Percentiles rank a stretch among this genome's conserved stretches.
These are phyloP conservation scores for Nannoperca obscura DNA, from an alignment of 2,797 vertebrate species.

Conservation along the genomic window DNA sequence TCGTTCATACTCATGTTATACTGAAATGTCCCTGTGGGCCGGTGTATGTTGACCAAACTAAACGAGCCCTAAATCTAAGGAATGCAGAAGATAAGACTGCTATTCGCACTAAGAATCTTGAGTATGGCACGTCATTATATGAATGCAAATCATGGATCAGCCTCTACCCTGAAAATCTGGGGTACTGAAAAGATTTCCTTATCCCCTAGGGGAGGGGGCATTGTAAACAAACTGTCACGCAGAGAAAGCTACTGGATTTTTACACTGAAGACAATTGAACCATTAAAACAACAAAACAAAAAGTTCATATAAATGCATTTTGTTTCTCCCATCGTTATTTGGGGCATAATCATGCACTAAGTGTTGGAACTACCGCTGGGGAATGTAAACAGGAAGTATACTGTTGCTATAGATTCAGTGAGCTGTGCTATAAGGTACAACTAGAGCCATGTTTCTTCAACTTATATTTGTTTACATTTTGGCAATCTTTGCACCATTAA, in stretches of 20 bases:
- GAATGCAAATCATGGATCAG: not conserved
- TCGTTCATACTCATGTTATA: not conserved
- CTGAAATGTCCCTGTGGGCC: not conserved
- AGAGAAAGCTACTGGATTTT: not conserved
- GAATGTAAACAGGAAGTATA: not conserved
- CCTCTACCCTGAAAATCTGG: not conserved
- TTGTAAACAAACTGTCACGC: not conserved
- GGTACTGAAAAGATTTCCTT: not conserved
- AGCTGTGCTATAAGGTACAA: too few species aligned
- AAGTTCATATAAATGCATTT: not conserved
- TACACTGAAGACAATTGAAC: not conserved
- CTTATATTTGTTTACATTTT: not conserved
- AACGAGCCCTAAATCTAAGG: not conserved
- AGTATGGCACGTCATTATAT: not conserved
- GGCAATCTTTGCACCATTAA: not conserved
- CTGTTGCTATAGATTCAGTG: not conserved
- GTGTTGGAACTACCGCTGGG: not conserved
- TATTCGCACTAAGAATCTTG: not conserved
- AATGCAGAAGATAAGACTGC: not conserved
- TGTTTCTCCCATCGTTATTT: not conserved
- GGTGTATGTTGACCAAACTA: not conserved
- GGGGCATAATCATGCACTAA: not conserved
- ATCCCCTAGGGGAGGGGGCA: too few species aligned
- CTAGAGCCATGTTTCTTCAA: not conserved
- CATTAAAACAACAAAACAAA: not conserved